Evolutionary conservation across 2,797 vertebrate genomes (phyloP).

Genomic region (Lates japonicus): DNA sequence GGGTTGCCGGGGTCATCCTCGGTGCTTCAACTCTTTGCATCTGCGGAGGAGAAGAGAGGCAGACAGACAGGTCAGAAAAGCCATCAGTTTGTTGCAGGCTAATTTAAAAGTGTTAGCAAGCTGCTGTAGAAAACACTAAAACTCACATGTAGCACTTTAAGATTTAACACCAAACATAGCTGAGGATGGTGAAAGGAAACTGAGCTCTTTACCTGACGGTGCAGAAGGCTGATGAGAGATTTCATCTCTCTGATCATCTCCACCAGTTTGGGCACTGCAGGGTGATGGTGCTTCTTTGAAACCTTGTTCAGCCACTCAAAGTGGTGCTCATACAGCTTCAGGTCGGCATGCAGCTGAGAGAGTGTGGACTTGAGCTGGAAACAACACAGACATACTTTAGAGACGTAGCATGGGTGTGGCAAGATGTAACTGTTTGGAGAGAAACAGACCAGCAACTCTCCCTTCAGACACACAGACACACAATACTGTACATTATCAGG

Average conservation of each 20-base stretch:
- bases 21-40: constrained; percentile 84
- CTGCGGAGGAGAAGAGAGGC: constrained; percentile 58
- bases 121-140: background rate
- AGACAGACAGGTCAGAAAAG: constrained; percentile 19
- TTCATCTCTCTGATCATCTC: constrained; percentile 86
- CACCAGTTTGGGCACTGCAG: constrained; percentile 80
- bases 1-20: constrained; percentile 70
- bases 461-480: constrained; percentile 17
- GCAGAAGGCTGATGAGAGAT: constrained; percentile 81
- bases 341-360: constrained; percentile 85
- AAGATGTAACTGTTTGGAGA: constrained; percentile 55
- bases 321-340: constrained; percentile 88
- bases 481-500: constrained; percentile 48
- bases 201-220: constrained; percentile 83
- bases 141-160: background rate
- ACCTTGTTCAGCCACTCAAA: constrained; percentile 88
- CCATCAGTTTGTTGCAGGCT: background rate
- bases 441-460: constrained; percentile 48
- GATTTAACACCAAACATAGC: background rate
- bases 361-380: constrained; percentile 87
- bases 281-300: constrained; percentile 85
- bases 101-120: background rate
- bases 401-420: constrained; percentile 65
- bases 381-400: constrained; percentile 65
- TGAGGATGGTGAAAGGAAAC: background rate